Evolutionary conservation across 2,797 vertebrate species (phyloP).

Genomic region (Gila robusta): DNA sequence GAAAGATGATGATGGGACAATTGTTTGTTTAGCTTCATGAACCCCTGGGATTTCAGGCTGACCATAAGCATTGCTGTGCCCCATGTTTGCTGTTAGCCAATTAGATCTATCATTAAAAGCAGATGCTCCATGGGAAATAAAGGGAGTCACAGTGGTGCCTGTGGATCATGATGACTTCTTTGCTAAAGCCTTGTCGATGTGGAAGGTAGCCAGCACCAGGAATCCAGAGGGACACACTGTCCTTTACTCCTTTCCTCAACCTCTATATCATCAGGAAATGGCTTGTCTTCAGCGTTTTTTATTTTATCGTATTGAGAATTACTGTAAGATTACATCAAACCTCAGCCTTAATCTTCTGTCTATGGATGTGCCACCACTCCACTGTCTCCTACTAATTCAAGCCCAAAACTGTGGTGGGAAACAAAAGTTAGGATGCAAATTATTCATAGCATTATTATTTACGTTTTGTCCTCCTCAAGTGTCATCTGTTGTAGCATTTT

Average conservation of each 20-base stretch:
- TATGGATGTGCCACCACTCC: slow-evolving; percentile 59
- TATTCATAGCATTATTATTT: slow-evolving; percentile 27
- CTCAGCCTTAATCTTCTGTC: slow-evolving; percentile 70
- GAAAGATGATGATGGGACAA: slow-evolving; percentile 19
- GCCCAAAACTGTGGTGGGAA: slow-evolving; percentile 20
- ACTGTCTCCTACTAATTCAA: slow-evolving; percentile 16
- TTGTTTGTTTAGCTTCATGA: slow-evolving; percentile 53
- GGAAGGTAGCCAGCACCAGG: slow-evolving; percentile 72
- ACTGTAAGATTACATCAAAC: slow-evolving; percentile 63
- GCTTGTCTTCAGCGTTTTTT: slow-evolving; percentile 66
- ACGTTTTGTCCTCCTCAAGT: slow-evolving; percentile 7
- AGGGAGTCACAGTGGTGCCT: slow-evolving; percentile 66
- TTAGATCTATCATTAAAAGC: slow-evolving; percentile 78
- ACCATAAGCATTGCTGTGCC: slow-evolving; percentile 42
- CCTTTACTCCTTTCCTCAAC: slow-evolving; percentile 54
- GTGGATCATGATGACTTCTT: slow-evolving; percentile 70
- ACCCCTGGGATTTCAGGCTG: slow-evolving; percentile 27
- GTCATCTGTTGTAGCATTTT: slow-evolving; percentile 9
- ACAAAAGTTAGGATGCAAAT: neutral
- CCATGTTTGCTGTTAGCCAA: slow-evolving; percentile 73
- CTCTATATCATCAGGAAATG: slow-evolving; percentile 64
- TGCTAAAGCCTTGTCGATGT: slow-evolving; percentile 74
- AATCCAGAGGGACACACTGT: slow-evolving; percentile 68
- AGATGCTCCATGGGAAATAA: slow-evolving; percentile 76
- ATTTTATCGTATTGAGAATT: slow-evolving; percentile 64